Conservation (phyloP, 2,113 vertebrate species). For the Nannobrachium achirus region DNA sequence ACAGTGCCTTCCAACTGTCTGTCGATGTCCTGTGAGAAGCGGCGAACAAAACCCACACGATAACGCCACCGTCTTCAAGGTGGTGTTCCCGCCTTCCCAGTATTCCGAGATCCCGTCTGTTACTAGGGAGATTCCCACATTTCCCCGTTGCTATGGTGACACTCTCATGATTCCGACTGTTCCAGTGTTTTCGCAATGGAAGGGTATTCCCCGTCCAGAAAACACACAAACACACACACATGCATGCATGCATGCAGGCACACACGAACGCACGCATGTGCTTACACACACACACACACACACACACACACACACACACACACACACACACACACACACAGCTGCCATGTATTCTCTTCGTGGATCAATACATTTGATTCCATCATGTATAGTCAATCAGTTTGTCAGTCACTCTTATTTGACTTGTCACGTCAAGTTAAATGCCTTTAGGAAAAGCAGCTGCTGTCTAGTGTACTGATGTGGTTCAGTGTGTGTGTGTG, state of each 20-base stretch:
- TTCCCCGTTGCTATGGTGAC: constrained; percentile 64
- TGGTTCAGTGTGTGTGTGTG: no score
- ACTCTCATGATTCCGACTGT: constrained; percentile 62
- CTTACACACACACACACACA: background rate
- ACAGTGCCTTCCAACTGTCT: background rate
- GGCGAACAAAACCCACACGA: no score
- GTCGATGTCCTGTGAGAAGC: no score
- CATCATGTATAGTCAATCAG: constrained; percentile 43
- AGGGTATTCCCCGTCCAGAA: constrained; percentile 72
- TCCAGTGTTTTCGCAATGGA: constrained; percentile 54
- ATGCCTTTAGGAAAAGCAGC: no score
- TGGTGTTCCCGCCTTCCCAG: constrained; percentile 60
- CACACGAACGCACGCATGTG: background rate
- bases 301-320: background rate
- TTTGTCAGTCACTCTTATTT: constrained; percentile 20
- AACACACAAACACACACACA: constrained; percentile 25
- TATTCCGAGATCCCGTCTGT: constrained; percentile 57
- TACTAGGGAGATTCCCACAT: constrained; percentile 73
- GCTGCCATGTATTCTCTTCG: constrained; percentile 10
- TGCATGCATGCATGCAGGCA: no score
- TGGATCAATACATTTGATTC: constrained; percentile 42
- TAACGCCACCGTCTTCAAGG: constrained; percentile 29
- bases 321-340: background rate
- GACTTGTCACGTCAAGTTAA: constrained; percentile 33
- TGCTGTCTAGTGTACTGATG: no score